Conservation (phyloP, 1,140 invertebrate species). For the Notospermus geniculatus region DNA sequence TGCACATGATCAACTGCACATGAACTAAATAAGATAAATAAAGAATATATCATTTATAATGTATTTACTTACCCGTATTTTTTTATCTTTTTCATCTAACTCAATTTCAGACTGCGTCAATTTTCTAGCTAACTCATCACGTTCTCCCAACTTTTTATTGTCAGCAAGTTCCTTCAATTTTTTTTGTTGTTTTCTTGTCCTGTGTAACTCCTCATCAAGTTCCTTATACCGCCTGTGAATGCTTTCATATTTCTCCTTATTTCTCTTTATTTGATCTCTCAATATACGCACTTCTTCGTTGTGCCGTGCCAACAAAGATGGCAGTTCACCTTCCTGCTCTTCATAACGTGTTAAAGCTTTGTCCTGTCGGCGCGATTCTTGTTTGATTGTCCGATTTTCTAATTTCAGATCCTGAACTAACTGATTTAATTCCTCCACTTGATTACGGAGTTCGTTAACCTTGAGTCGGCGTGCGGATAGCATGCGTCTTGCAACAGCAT, state of each 20-base stretch:
- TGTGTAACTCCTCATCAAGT: conserved; percentile 47
- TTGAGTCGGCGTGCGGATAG: conserved; percentile 44
- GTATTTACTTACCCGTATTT: conserved; percentile 46
- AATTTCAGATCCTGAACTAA: conserved; percentile 37
- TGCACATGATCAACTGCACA: too few relatives aligned
- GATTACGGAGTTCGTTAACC: conserved; percentile 47
- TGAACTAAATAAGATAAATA: too few relatives aligned
- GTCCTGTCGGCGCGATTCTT: conserved; percentile 39
- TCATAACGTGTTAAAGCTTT: conserved; percentile 45
- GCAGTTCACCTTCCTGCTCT: conserved; percentile 47
- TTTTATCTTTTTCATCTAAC: conserved; percentile 43
- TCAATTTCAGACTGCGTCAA: conserved; percentile 42
- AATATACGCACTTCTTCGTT: conserved; percentile 44
- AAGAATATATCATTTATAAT: too few relatives aligned
- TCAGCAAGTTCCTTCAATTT: conserved; percentile 47
- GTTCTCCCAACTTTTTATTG: conserved; percentile 44
- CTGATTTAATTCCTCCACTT: conserved; percentile 33
- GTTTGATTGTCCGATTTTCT: conserved; percentile 49
- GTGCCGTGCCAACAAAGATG: conserved; percentile 44
- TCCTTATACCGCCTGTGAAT: conserved; percentile 41
- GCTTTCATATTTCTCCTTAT: conserved; percentile 42
- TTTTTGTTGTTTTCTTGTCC: conserved; percentile 42
- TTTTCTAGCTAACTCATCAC: conserved; percentile 45
- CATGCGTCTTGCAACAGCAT: conserved; percentile 39
- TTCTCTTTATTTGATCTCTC: conserved; percentile 44